These are phyloP conservation scores for Pristiophorus japonicus DNA, from an alignment of 2,113 vertebrate genomes.

Conservation along the genomic window DNA sequence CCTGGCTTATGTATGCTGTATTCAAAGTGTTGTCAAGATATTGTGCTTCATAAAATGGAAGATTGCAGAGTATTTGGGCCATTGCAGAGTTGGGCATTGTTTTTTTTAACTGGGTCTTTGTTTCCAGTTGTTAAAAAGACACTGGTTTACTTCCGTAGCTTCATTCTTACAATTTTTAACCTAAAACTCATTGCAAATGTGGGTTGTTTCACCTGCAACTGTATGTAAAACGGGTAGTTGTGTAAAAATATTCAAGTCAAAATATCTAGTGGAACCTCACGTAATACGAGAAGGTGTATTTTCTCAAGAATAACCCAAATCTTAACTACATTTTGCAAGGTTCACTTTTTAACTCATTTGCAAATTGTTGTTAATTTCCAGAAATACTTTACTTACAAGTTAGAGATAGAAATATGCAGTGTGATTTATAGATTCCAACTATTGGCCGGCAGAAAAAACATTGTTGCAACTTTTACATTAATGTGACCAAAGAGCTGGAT, in stretches of 20 bases:
- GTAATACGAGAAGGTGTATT: background rate
- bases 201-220: background rate
- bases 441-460: background rate
- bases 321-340: background rate
- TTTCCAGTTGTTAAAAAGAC: background rate
- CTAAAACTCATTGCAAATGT: background rate
- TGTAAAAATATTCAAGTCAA: background rate
- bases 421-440: background rate
- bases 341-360: background rate
- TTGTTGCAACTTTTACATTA: background rate
- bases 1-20: background rate
- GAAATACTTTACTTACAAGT: background rate
- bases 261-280: background rate
- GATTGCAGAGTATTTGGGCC: background rate
- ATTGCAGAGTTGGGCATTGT: background rate
- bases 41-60: background rate
- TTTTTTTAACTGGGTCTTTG: background rate
- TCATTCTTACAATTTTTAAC: background rate
- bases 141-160: background rate
- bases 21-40: background rate
- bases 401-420: background rate
- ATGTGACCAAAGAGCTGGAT: background rate
- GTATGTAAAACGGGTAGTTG: background rate
- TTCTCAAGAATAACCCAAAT: background rate
- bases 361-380: background rate